phyloP scores from a whole-genome alignment of 2,113 vertebrate genomes.

The Tupaia tana region DNA sequence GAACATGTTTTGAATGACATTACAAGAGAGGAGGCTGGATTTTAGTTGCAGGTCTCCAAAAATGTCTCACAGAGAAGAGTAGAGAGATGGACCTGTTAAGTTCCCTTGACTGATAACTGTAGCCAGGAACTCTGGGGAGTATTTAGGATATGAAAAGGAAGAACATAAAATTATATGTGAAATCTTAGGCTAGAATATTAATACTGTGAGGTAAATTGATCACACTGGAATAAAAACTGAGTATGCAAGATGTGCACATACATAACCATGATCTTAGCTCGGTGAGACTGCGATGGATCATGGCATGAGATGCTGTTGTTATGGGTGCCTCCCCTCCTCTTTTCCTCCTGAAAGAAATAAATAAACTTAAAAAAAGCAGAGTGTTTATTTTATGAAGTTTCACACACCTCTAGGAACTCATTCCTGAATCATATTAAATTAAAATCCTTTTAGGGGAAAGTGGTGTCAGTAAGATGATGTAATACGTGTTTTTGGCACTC shows the following conservation, averaged over 20 bases:
- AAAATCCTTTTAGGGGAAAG: constrained; percentile 51
- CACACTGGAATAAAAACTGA: constrained; percentile 40
- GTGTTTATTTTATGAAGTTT: constrained; percentile 68
- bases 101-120: constrained; percentile 76
- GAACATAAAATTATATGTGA: constrained; percentile 37
- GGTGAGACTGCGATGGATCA: too few relatives aligned
- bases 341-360: background rate
- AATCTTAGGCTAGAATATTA: constrained; percentile 56
- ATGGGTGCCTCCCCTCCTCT: too few relatives aligned
- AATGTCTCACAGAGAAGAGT: constrained; percentile 73
- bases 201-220: constrained; percentile 59
- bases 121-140: constrained; percentile 72
- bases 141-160: constrained; percentile 64
- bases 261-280: too few relatives aligned
- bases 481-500: background rate
- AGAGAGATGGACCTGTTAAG: constrained; percentile 68
- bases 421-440: constrained; percentile 63
- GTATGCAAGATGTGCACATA: background rate
- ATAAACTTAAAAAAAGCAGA: constrained; percentile 51
- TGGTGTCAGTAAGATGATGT: background rate
- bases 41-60: constrained; percentile 74
- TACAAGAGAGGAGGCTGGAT: constrained; percentile 66
- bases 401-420: constrained; percentile 59
- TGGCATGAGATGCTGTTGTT: too few relatives aligned
- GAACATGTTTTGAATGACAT: constrained; percentile 76